phyloP scores from a whole-genome alignment of 2,888 invertebrate species.

The Drosophila affinis region DNA sequence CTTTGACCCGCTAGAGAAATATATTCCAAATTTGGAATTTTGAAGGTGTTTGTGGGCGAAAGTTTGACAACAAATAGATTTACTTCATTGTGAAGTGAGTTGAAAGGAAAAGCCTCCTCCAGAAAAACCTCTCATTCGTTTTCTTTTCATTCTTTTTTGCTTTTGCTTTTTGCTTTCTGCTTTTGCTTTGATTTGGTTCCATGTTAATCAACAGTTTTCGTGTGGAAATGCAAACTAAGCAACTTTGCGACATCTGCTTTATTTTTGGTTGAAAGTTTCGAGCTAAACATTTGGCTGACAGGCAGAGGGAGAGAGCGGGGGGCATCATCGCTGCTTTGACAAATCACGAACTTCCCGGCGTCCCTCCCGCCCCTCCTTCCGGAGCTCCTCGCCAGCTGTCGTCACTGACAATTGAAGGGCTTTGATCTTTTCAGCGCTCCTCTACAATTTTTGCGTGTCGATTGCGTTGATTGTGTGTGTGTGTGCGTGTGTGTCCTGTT shows the following conservation, averaged over 20 bases:
- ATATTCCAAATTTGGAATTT: conserved; percentile 44
- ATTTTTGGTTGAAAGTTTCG: conserved; percentile 36
- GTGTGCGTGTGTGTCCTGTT: conserved; percentile 14
- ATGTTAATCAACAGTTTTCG: conserved; percentile 41
- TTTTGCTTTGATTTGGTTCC: conserved; percentile 18
- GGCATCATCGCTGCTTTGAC: conserved; percentile 65
- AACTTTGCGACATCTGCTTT: conserved; percentile 39
- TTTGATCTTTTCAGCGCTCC: conserved; percentile 76
- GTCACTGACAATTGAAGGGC: conserved; percentile 72
- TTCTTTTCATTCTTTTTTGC: background rate
- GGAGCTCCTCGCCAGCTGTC: conserved; percentile 39
- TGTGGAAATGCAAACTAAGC: conserved; percentile 40
- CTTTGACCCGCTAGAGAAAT: conserved; percentile 68
- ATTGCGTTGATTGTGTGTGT: conserved; percentile 56
- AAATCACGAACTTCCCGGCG: conserved; percentile 57
- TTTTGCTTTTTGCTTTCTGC: background rate
- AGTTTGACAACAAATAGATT: background rate
- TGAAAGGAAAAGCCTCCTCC: background rate
- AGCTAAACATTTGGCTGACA: conserved; percentile 34
- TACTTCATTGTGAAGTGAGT: background rate
- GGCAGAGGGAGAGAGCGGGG: conserved; percentile 8
- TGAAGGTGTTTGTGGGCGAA: conserved; percentile 3
- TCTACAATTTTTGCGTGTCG: conserved; percentile 72
- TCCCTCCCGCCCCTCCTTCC: conserved; percentile 26
- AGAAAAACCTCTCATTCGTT: background rate